These are phyloP conservation scores for Pherbina coryleti DNA, from an alignment of 2,888 invertebrate genomes.

Conservation along the genomic window DNA sequence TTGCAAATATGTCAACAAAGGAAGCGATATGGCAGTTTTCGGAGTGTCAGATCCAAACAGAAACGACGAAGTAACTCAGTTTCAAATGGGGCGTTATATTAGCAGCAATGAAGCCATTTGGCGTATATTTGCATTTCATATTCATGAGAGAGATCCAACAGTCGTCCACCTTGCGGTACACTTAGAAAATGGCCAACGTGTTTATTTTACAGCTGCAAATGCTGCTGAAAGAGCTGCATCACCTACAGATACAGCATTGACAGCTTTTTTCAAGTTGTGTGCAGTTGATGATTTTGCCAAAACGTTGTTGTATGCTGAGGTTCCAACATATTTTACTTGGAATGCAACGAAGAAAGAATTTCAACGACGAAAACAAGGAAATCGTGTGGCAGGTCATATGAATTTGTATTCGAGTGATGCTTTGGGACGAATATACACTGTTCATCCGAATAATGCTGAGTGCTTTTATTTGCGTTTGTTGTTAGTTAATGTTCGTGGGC, in stretches of 20 bases:
- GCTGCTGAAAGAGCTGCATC: slow-evolving; percentile 29
- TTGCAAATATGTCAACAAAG: no score
- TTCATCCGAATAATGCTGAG: slow-evolving; percentile 39
- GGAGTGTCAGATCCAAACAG: no score
- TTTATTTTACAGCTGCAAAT: slow-evolving; percentile 59
- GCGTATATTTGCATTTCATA: slow-evolving; percentile 48
- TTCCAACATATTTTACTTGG: slow-evolving; percentile 56
- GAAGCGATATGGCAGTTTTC: no score
- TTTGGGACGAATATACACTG: slow-evolving; percentile 53
- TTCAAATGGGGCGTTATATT: slow-evolving; percentile 55
- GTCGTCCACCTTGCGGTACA: slow-evolving; percentile 50
- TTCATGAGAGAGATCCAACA: slow-evolving; percentile 49
- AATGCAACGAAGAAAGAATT: slow-evolving; percentile 55
- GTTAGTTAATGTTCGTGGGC: slow-evolving; percentile 58
- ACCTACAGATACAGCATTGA: slow-evolving; percentile 36
- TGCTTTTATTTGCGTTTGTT: slow-evolving; percentile 59
- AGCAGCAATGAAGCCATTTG: slow-evolving; percentile 52
- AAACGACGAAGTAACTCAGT: no score
- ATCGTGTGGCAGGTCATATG: slow-evolving; percentile 52
- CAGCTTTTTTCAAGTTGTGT: slow-evolving; percentile 25
- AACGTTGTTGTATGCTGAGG: slow-evolving; percentile 61
- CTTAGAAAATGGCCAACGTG: slow-evolving; percentile 52
- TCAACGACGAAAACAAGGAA: no score
- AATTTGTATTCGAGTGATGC: slow-evolving; percentile 53
- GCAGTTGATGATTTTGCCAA: slow-evolving; percentile 49